Base-by-base conservation (phyloP, 1,140 invertebrate species). In the Brachionus rotundiformis region DNA sequence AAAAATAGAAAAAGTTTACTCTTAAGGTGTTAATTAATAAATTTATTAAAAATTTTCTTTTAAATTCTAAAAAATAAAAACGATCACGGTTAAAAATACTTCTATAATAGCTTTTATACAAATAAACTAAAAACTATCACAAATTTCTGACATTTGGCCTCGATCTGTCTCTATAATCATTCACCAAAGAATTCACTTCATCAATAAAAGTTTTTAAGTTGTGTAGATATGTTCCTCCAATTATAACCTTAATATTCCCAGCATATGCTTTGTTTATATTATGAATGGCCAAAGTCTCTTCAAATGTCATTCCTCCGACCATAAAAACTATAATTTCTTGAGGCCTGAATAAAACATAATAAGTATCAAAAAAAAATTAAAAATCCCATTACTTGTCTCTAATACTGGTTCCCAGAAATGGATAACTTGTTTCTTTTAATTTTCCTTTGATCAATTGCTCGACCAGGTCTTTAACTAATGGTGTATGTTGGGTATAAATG, bases 301-400 rank as follows among this genome's bases (percentile, higher is more conserved):
- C 97, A 85, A 96, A 98, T 0, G 97, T 99, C 19, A 92, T 90
- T n/a, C 97, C 97, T 23, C 97, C 97, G 83, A 98, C 91, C 19
- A 98, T 93, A 85, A 98, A 98, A 7, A 98, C 91, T 63, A 99
- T 93, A 2, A 98, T 91, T 86, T 98, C 94, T 86, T 95, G 92
- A 0, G 93, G 93, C 85, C 91, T 92, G 84, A 71, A 83, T n/a
- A 87, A 36, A 16, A 23, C 36, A 36, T 7, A 19, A 27, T 19
- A 59, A 39, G 23, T 16, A 47, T 49, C 31, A 8, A 16, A 54
- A 5, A 5, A 54, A 39, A 83, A 54, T 47, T 76, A 25, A 82
- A 47, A 47, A 6, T 11, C 27, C 10, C 25, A 61, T 65, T 80
- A 89, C 88, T 86, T 88, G 83, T 90, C 88, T 83, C 84, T 85